Conservation (phyloP, 2,113 vertebrate genomes). For the Hypomesus transpacificus region DNA sequence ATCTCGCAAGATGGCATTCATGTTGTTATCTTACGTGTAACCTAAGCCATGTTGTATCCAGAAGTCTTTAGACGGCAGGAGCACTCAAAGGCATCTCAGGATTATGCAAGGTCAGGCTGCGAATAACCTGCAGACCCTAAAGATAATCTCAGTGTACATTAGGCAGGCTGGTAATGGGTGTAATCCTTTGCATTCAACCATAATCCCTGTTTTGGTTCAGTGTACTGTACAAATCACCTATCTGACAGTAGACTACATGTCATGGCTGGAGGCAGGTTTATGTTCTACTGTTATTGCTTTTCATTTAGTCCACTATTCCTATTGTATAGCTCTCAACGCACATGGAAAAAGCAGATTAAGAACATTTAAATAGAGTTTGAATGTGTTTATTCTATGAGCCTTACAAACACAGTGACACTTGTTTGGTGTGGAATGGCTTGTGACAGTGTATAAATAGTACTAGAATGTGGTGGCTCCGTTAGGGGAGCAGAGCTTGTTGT, state of each 20-base stretch:
- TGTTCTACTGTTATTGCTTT: too few species aligned
- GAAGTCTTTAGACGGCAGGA: background rate
- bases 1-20: too few species aligned
- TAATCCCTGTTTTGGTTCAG: background rate
- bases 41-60: too few species aligned
- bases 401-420: background rate
- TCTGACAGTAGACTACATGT: too few species aligned
- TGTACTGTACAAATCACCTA: too few species aligned
- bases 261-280: too few species aligned
- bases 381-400: background rate
- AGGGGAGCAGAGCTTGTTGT: slow-evolving; percentile 51
- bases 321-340: too few species aligned
- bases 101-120: background rate
- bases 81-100: background rate
- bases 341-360: too few species aligned
- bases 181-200: background rate
- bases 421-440: background rate
- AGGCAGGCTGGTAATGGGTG: background rate
- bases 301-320: too few species aligned
- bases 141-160: background rate
- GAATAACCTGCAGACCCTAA: background rate
- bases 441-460: slow-evolving; percentile 33
- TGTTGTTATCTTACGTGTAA: too few species aligned
- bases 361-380: too few species aligned
- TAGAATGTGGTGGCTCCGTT: background rate